Evolutionary conservation across 2,113 vertebrate species (phyloP).

Genomic region (Anoplopoma fimbria): DNA sequence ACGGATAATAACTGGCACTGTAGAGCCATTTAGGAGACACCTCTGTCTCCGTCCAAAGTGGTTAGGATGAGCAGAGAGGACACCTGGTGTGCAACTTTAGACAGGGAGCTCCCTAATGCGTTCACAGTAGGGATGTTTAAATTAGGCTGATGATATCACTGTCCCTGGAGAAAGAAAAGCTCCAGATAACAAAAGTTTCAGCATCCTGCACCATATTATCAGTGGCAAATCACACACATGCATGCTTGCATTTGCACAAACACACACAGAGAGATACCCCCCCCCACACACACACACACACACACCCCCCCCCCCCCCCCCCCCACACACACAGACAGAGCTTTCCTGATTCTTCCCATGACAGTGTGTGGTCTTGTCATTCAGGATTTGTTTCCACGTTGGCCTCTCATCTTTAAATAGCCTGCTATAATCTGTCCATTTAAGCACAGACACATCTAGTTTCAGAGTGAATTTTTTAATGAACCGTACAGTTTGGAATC

Average conservation of each 20-base stretch:
- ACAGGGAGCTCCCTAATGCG: background rate
- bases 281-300: background rate
- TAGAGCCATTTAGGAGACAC: slow-evolving; percentile 46
- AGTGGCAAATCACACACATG: slow-evolving; percentile 48
- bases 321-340: background rate
- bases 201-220: slow-evolving; percentile 41
- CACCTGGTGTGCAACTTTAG: slow-evolving; percentile 56
- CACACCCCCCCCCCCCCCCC: background rate
- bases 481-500: slow-evolving; percentile 26
- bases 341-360: slow-evolving; percentile 21
- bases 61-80: slow-evolving; percentile 37
- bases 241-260: slow-evolving; percentile 30
- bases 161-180: slow-evolving; percentile 37
- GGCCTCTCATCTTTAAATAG: slow-evolving; percentile 73
- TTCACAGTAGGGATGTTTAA: slow-evolving; percentile 42
- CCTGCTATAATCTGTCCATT: slow-evolving; percentile 62
- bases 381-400: slow-evolving; percentile 62
- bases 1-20: slow-evolving; percentile 42
- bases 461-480: slow-evolving; percentile 41
- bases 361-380: slow-evolving; percentile 74
- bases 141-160: slow-evolving; percentile 46
- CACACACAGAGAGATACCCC: slow-evolving; percentile 8
- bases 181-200: slow-evolving; percentile 23
- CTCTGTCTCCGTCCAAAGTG: slow-evolving; percentile 28
- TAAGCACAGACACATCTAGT: slow-evolving; percentile 49